Conservation (phyloP, 2,888 invertebrate species). For the Drosophila greeni region DNA sequence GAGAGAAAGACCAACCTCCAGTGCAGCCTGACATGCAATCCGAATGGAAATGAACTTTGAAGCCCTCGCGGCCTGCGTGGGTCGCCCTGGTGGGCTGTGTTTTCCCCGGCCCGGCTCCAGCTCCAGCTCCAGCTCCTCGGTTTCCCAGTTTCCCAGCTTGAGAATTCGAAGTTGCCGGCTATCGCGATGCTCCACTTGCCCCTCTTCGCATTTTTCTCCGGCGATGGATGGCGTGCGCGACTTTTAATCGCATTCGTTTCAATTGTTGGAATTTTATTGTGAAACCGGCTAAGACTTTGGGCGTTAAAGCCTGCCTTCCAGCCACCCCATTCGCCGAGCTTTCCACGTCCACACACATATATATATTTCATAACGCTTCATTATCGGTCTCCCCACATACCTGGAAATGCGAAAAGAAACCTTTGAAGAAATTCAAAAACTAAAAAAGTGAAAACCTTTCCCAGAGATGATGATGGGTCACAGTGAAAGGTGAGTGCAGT, state of each 20-base stretch:
- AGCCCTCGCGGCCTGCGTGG: slow-evolving; percentile 56
- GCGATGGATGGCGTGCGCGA: slow-evolving; percentile 58
- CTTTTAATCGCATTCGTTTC: slow-evolving; percentile 75
- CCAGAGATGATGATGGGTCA: slow-evolving; percentile 29
- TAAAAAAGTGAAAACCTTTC: slow-evolving; percentile 43
- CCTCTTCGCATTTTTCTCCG: slow-evolving; percentile 9
- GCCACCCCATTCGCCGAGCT: slow-evolving; percentile 9
- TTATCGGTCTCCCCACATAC: slow-evolving; percentile 37
- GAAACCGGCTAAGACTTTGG: slow-evolving; percentile 64
- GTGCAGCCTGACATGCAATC: slow-evolving; percentile 60
- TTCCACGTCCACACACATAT: slow-evolving; percentile 17
- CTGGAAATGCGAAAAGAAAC: slow-evolving; percentile 37
- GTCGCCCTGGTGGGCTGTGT: slow-evolving; percentile 25
- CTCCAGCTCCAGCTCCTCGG: slow-evolving; percentile 4
- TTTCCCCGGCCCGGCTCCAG: slow-evolving; percentile 4
- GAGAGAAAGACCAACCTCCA: slow-evolving; percentile 46
- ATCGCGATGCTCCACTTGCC: slow-evolving; percentile 70
- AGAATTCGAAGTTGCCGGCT: slow-evolving; percentile 44
- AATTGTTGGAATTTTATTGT: slow-evolving; percentile 73
- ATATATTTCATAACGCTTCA: slow-evolving; percentile 46
- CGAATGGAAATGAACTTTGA: slow-evolving; percentile 70
- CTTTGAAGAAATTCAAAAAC: slow-evolving; percentile 24
- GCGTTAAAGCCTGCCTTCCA: slow-evolving; percentile 44
- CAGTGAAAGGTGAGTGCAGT: slow-evolving; percentile 40
- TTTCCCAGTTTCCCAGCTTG: slow-evolving; percentile 31